Conservation (phyloP, 2,797 vertebrate species). For the Siniperca obscura region DNA sequence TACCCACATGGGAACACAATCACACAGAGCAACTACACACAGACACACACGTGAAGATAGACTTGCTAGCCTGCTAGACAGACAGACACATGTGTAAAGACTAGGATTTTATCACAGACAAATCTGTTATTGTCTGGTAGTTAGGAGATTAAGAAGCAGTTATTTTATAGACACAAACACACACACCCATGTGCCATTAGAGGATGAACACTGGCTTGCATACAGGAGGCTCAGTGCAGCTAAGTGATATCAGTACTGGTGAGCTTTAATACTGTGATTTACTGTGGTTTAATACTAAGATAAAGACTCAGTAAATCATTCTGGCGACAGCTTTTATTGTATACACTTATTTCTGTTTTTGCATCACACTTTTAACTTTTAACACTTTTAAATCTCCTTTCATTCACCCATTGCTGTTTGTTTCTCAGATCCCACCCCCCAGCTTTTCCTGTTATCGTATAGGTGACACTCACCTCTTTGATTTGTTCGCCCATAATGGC, state of each 20-base stretch:
- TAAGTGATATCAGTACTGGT: conserved; percentile 41
- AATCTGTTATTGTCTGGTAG: conserved; percentile 81
- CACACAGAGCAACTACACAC: conserved; percentile 27
- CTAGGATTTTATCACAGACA: conserved; percentile 79
- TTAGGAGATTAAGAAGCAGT: conserved; percentile 74
- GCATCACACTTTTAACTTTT: conserved; percentile 4
- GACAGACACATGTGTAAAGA: conserved; percentile 65
- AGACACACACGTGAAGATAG: conserved; percentile 46
- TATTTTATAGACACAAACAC: conserved; percentile 66
- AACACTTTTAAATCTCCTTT: background rate
- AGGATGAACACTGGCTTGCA: conserved; percentile 48
- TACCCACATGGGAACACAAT: conserved; percentile 34
- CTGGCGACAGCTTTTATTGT: conserved; percentile 41
- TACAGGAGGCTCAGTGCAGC: conserved; percentile 23
- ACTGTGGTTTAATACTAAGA: conserved; percentile 36
- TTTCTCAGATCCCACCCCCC: background rate
- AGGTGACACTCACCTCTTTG: background rate
- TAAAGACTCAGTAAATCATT: conserved; percentile 43
- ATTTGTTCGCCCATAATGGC: background rate
- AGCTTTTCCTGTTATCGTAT: no score
- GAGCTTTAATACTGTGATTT: conserved; percentile 43
- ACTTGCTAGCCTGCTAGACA: conserved; percentile 41
- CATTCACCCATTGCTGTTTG: background rate
- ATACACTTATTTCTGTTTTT: conserved; percentile 12
- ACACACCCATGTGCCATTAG: conserved; percentile 58